These are phyloP conservation scores for Polydrusus pterygomalis DNA, from an alignment of 2,888 invertebrate species.

Conservation along the genomic window DNA sequence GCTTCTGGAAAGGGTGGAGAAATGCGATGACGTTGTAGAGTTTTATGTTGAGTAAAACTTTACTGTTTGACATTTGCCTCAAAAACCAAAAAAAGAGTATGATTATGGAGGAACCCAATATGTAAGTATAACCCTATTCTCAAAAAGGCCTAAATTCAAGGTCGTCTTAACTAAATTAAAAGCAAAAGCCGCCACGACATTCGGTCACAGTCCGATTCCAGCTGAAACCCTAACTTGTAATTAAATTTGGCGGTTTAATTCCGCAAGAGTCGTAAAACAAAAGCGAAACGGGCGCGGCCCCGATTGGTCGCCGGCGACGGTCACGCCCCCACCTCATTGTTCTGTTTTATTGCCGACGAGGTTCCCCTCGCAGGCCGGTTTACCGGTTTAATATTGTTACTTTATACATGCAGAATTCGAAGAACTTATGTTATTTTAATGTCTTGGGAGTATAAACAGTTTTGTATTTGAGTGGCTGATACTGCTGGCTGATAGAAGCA, in stretches of 20 bases:
- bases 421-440: constrained; percentile 44
- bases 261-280: constrained; percentile 68
- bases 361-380: constrained; percentile 52
- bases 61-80: too few species aligned
- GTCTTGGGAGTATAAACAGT: background rate
- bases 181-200: constrained; percentile 32
- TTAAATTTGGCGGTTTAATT: constrained; percentile 71
- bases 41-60: too few species aligned
- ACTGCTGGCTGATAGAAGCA: too few species aligned
- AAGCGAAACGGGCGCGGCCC: constrained; percentile 64
- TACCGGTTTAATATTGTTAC: constrained; percentile 44
- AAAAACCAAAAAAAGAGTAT: too few species aligned
- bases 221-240: constrained; percentile 66
- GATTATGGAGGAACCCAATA: too few species aligned
- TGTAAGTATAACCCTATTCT: background rate
- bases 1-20: too few species aligned
- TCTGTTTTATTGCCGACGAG: constrained; percentile 64
- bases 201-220: constrained; percentile 60
- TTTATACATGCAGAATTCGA: constrained; percentile 46
- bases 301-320: constrained; percentile 65
- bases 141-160: constrained; percentile 20
- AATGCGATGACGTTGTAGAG: too few species aligned
- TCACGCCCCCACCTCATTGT: constrained; percentile 67
- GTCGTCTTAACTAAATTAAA: constrained; percentile 32
- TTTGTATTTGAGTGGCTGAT: too few species aligned